Conservation (phyloP, 2,888 invertebrate species). For the Elaeidobius kamerunicus region DNA sequence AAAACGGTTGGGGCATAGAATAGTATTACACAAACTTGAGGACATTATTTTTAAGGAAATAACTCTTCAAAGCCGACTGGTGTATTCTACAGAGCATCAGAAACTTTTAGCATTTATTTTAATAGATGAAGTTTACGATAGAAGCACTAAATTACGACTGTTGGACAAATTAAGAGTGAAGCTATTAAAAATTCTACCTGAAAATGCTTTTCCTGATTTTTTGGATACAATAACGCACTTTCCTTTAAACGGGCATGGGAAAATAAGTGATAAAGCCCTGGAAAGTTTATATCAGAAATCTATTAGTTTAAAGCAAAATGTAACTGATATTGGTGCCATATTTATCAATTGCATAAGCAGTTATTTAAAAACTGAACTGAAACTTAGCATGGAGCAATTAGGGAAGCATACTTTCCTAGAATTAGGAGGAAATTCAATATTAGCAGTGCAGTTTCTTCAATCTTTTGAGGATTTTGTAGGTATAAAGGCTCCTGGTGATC, state of each 20-base stretch:
- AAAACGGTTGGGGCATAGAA: slow-evolving; percentile 73
- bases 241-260: slow-evolving; percentile 68
- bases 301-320: not conserved
- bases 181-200: slow-evolving; percentile 42
- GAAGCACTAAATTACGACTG: slow-evolving; percentile 25
- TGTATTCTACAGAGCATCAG: slow-evolving; percentile 54
- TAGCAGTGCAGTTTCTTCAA: slow-evolving; percentile 62
- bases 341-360: slow-evolving; percentile 39
- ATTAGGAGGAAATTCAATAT: slow-evolving; percentile 70
- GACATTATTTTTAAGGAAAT: slow-evolving; percentile 49
- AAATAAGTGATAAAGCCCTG: slow-evolving; percentile 56
- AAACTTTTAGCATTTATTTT: slow-evolving; percentile 55
- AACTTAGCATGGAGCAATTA: slow-evolving; percentile 18
- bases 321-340: slow-evolving; percentile 18
- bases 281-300: slow-evolving; percentile 47
- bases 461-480: slow-evolving; percentile 53
- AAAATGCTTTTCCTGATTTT: slow-evolving; percentile 58
- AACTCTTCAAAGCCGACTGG: slow-evolving; percentile 53
- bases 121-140: slow-evolving; percentile 35
- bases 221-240: slow-evolving; percentile 58
- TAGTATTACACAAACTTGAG: slow-evolving; percentile 62
- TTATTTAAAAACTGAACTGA: slow-evolving; percentile 20
- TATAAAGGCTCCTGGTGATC: slow-evolving; percentile 49
- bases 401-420: slow-evolving; percentile 54
- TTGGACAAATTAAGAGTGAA: slow-evolving; percentile 42